A percentile compares a stretch with the other conserved stretches of the same genome.
These are phyloP conservation scores for Syrmaticus mikado DNA, from an alignment of 2,113 vertebrate genomes.

Conservation along the genomic window DNA sequence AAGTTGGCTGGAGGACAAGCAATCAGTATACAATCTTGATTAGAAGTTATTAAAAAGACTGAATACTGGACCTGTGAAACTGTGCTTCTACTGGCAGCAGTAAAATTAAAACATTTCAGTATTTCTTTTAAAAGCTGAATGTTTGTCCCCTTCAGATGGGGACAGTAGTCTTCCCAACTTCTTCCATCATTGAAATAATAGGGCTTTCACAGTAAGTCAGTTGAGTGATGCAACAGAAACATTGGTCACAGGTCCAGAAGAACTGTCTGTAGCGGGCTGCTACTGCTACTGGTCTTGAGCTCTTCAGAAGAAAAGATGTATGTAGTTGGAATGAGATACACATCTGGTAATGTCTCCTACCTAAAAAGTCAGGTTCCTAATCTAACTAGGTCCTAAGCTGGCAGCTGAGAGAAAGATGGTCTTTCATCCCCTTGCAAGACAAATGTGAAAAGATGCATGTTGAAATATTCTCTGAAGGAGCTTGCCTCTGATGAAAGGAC, in stretches of 20 bases:
- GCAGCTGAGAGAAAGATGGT: not conserved
- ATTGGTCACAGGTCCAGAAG: not conserved
- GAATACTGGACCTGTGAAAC: not conserved
- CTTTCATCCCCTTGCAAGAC: not conserved
- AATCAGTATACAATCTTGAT: not conserved
- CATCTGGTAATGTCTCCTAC: not conserved
- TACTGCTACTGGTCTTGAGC: not conserved
- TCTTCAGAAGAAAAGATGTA: not conserved
- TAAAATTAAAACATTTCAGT: not conserved
- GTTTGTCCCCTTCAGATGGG: not conserved
- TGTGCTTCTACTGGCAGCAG: not conserved
- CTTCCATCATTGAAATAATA: not conserved
- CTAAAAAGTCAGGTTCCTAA: not conserved
- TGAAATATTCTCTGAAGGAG: not conserved
- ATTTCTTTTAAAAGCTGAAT: not conserved
- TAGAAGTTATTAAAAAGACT: not conserved
- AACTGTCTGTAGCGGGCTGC: not conserved
- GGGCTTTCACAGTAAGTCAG: not conserved
- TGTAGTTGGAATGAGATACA: not conserved
- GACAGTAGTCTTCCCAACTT: not conserved
- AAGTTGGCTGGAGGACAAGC: conserved; percentile 35
- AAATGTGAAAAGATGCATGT: not conserved
- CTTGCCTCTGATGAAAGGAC: not conserved
- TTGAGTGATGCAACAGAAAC: not conserved
- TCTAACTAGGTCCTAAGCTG: not conserved